phyloP scores from a whole-genome alignment of 1,140 invertebrate genomes.

The Melanaphis sacchari region DNA sequence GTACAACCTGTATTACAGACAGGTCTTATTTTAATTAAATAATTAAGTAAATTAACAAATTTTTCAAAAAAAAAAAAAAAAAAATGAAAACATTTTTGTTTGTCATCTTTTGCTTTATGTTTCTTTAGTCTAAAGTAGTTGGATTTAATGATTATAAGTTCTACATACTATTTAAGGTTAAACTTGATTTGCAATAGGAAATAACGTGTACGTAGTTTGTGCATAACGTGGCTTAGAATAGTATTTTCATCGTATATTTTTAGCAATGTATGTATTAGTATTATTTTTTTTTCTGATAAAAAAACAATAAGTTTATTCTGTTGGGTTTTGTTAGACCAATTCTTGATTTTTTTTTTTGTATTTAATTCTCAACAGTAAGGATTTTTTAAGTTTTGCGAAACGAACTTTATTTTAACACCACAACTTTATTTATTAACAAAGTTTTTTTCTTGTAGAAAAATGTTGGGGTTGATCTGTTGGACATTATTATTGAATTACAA shows the following conservation, averaged over 20 bases:
- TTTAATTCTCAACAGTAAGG: neutral
- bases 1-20: neutral
- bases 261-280: neutral
- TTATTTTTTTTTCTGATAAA: neutral
- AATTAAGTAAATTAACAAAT: neutral
- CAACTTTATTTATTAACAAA: neutral
- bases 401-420: neutral
- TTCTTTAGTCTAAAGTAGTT: neutral
- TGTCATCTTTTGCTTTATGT: neutral
- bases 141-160: neutral
- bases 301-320: neutral
- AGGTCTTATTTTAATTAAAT: neutral
- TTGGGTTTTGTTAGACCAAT: neutral
- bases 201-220: neutral
- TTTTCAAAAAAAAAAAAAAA: neutral
- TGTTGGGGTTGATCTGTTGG: too few species aligned
- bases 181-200: neutral
- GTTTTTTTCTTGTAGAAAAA: too few species aligned
- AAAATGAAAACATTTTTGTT: neutral
- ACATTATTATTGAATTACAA: too few species aligned
- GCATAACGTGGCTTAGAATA: neutral
- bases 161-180: neutral
- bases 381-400: neutral
- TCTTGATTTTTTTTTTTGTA: neutral
- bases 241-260: neutral